These are phyloP conservation scores for Drosophila chauvacae DNA, from an alignment of 1,140 invertebrate genomes.

Conservation along the genomic window DNA sequence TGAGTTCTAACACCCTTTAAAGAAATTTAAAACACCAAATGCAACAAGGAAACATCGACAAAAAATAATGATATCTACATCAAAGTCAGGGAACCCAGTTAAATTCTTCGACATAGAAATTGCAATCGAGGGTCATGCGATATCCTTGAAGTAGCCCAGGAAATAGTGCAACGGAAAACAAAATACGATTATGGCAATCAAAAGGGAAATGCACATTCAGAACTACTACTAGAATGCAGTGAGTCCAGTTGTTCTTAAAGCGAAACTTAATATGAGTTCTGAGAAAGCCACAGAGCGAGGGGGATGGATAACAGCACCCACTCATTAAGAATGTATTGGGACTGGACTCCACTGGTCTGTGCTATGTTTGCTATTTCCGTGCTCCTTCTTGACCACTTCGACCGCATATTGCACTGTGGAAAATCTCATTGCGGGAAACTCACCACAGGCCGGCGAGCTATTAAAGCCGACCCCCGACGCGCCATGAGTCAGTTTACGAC, in stretches of 20 bases:
- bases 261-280: constrained; percentile 63
- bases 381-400: constrained; percentile 28
- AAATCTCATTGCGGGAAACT: constrained; percentile 48
- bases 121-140: constrained; percentile 46
- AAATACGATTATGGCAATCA: constrained; percentile 31
- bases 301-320: constrained; percentile 13
- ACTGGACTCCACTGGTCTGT: constrained; percentile 14
- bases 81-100: constrained; percentile 5
- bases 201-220: constrained; percentile 27
- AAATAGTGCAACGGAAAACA: constrained; percentile 20
- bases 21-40: constrained; percentile 32
- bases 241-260: constrained; percentile 9
- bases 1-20: not conserved
- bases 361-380: constrained; percentile 38
- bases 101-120: constrained; percentile 25
- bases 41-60: not conserved
- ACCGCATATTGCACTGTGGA: constrained; percentile 5
- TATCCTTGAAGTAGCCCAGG: constrained; percentile 64
- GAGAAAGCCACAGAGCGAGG: constrained; percentile 27
- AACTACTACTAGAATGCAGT: constrained; percentile 1
- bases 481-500: constrained; percentile 61
- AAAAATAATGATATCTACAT: constrained; percentile 1
- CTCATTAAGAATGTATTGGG: constrained; percentile 63
- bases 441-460: constrained; percentile 58
- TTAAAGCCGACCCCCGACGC: constrained; percentile 57